Evolutionary conservation across 2,797 vertebrate species (phyloP).

Genomic region (Oreochromis mossambicus): DNA sequence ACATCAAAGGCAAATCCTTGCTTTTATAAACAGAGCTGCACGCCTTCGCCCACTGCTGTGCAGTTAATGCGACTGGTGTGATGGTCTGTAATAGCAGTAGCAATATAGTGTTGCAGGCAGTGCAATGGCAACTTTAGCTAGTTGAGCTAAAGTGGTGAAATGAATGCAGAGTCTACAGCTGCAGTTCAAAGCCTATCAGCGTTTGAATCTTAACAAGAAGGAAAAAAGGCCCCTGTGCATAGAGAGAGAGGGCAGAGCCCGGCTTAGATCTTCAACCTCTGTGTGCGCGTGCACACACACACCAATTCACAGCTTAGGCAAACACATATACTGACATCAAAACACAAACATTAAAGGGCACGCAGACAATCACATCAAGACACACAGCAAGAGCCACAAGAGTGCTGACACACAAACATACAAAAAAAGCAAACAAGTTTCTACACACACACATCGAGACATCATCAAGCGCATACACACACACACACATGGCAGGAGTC

Average conservation of each 20-base stretch:
- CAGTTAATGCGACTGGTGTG: slow-evolving; percentile 23
- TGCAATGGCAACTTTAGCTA: slow-evolving; percentile 36
- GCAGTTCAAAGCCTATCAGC: slow-evolving; percentile 71
- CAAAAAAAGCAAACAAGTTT: slow-evolving; percentile 61
- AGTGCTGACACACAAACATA: slow-evolving; percentile 66
- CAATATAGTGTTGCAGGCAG: slow-evolving; percentile 3
- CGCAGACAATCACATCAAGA: slow-evolving; percentile 72
- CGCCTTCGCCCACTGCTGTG: slow-evolving; percentile 14
- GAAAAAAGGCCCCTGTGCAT: slow-evolving; percentile 61
- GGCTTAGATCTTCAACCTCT: slow-evolving; percentile 71
- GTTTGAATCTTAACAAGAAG: slow-evolving; percentile 76
- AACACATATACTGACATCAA: slow-evolving; percentile 66
- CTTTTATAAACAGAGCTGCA: slow-evolving; percentile 17
- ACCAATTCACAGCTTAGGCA: slow-evolving; percentile 40
- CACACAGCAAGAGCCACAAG: slow-evolving; percentile 65
- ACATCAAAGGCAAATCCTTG: slow-evolving; percentile 30
- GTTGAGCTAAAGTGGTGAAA: slow-evolving; percentile 59
- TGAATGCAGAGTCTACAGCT: slow-evolving; percentile 63
- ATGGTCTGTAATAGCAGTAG: slow-evolving; percentile 31
- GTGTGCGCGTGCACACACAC: slow-evolving; percentile 11
- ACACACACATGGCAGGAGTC: slow-evolving; percentile 32
- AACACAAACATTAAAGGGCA: slow-evolving; percentile 71
- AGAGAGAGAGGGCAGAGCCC: slow-evolving; percentile 65
- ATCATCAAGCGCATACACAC: slow-evolving; percentile 18
- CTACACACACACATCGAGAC: slow-evolving; percentile 45